These are phyloP conservation scores for Calliscelio sp. DNA, from an alignment of 2,888 invertebrate species.

Conservation along the genomic window DNA sequence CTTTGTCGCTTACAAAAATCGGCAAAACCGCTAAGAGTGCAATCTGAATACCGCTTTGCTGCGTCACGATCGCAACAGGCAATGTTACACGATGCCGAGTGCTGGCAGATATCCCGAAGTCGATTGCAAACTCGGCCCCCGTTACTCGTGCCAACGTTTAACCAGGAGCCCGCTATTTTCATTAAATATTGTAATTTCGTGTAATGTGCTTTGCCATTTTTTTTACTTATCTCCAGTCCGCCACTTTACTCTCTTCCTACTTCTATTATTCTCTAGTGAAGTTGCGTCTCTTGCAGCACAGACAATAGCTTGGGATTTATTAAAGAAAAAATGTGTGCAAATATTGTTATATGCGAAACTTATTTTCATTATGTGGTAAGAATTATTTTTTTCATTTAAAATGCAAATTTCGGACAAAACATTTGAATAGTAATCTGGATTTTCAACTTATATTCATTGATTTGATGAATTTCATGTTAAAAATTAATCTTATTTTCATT, in stretches of 20 bases:
- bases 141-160: slow-evolving; percentile 78
- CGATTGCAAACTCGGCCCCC: slow-evolving; percentile 17
- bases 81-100: slow-evolving; percentile 81
- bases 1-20: slow-evolving; percentile 82
- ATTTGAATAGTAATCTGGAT: too few species aligned
- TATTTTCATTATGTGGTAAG: background rate
- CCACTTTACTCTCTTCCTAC: slow-evolving; percentile 79
- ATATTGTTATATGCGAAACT: background rate
- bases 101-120: slow-evolving; percentile 19
- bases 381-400: too few species aligned
- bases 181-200: slow-evolving; percentile 86
- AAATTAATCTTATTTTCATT: too few species aligned
- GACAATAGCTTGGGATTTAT: slow-evolving; percentile 27
- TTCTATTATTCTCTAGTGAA: slow-evolving; percentile 81
- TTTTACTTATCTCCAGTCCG: slow-evolving; percentile 73
- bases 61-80: slow-evolving; percentile 84
- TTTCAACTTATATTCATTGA: too few species aligned
- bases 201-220: slow-evolving; percentile 83
- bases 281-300: slow-evolving; percentile 48
- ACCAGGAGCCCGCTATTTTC: slow-evolving; percentile 82
- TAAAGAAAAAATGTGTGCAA: slow-evolving; percentile 26
- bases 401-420: too few species aligned
- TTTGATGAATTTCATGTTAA: too few species aligned
- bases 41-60: slow-evolving; percentile 86
- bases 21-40: slow-evolving; percentile 86